Conservation (phyloP, 2,888 invertebrate genomes). For the Drosophila neotestacea region DNA sequence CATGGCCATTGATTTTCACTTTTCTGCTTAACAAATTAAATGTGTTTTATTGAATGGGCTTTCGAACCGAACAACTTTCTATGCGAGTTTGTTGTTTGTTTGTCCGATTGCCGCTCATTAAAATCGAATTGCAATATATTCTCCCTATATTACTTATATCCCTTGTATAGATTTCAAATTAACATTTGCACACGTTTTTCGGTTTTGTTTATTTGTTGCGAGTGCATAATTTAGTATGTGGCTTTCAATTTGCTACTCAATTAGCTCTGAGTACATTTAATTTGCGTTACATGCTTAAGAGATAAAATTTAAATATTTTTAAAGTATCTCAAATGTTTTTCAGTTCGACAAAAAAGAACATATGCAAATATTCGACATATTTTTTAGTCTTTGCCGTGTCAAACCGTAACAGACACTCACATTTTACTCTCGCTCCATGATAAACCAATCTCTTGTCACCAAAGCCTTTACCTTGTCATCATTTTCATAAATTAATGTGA, state of each 20-base stretch:
- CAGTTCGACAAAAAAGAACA: background rate
- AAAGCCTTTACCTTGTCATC: constrained; percentile 41
- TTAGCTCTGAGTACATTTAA: constrained; percentile 35
- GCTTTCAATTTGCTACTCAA: constrained; percentile 46
- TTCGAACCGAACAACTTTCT: constrained; percentile 9
- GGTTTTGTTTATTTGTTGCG: constrained; percentile 52
- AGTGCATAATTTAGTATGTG: constrained; percentile 56
- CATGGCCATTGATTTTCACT: constrained; percentile 59
- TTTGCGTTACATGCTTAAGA: constrained; percentile 14
- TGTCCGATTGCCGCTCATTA: constrained; percentile 68
- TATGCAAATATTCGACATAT: background rate
- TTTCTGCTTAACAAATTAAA: constrained; percentile 58
- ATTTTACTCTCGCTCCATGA: background rate
- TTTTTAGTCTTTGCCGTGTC: background rate
- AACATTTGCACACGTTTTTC: constrained; percentile 46
- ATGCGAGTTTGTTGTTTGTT: constrained; percentile 32
- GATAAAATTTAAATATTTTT: background rate
- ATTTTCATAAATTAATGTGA: constrained; percentile 74
- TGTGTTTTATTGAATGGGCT: constrained; percentile 40
- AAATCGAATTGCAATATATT: constrained; percentile 66
- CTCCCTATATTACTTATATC: background rate
- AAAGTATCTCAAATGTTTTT: background rate
- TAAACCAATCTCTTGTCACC: background rate
- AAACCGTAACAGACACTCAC: constrained; percentile 1
- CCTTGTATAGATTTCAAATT: constrained; percentile 35